phyloP scores from a whole-genome alignment of 2,113 vertebrate species.

The Falco punctatus region DNA sequence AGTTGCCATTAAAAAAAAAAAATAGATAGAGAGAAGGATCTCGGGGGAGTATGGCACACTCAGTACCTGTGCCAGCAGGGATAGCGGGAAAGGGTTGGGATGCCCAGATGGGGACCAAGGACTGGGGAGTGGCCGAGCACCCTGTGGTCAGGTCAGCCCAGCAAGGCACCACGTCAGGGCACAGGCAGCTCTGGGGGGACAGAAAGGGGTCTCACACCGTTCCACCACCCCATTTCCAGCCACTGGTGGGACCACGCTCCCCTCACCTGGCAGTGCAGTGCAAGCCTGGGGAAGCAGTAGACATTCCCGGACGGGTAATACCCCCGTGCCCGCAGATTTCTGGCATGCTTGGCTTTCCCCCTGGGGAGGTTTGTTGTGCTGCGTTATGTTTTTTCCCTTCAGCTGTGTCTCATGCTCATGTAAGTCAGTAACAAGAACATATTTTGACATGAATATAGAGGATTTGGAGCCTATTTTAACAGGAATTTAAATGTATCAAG shows the following conservation, averaged over 20 bases:
- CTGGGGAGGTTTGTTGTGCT: neutral
- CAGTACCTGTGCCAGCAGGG: neutral
- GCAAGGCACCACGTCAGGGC: neutral
- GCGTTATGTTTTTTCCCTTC: neutral
- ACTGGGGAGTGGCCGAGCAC: accelerated
- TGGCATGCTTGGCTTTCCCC: neutral
- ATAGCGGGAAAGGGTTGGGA: neutral
- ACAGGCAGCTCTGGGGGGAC: accelerated
- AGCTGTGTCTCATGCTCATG: neutral
- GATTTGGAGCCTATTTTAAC: neutral
- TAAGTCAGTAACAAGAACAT: neutral
- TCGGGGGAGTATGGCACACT: accelerated
- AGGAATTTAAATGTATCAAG: neutral
- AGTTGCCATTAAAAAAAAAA: neutral
- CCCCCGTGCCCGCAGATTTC: neutral
- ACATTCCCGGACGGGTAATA: accelerated
- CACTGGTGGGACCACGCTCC: accelerated
- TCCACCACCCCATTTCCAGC: neutral
- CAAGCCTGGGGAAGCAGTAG: neutral
- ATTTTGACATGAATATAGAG: neutral
- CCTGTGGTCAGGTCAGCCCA: neutral
- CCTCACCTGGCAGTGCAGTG: neutral
- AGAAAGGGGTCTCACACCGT: neutral
- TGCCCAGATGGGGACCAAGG: neutral
- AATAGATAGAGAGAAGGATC: neutral